Evolutionary conservation across 2,113 vertebrate species (phyloP).

Genomic region (Toxotes jaculatrix): DNA sequence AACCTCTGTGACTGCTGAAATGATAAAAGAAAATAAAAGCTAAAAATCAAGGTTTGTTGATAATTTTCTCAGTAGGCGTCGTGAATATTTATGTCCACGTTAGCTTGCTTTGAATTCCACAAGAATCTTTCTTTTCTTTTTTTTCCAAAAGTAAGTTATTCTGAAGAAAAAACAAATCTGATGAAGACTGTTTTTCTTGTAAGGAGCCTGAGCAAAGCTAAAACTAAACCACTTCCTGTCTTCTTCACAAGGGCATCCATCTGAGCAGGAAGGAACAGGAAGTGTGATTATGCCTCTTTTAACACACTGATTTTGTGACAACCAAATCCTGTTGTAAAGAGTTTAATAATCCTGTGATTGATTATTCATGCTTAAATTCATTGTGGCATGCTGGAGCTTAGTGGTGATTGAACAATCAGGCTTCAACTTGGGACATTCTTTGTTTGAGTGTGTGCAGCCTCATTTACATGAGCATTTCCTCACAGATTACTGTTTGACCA

Average conservation of each 20-base stretch:
- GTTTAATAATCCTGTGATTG: background rate
- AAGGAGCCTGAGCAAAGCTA: conserved; percentile 19
- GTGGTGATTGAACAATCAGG: background rate
- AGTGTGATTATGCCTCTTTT: conserved; percentile 34
- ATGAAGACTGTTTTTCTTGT: background rate
- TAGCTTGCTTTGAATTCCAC: background rate
- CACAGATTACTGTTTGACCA: conserved; percentile 44
- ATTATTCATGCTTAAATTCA: background rate
- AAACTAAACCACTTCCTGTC: conserved; percentile 76
- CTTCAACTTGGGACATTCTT: background rate
- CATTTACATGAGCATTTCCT: conserved; percentile 17
- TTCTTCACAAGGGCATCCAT: conserved; percentile 45
- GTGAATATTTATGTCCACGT: background rate
- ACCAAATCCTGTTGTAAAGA: background rate
- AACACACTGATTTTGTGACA: conserved; percentile 31
- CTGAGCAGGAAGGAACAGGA: conserved; percentile 62
- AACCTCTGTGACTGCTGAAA: background rate
- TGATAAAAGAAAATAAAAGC: background rate
- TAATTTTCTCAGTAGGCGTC: background rate
- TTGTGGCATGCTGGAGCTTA: background rate
- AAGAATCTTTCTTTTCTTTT: background rate
- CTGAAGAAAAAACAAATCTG: background rate
- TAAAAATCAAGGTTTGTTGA: background rate
- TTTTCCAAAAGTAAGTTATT: background rate
- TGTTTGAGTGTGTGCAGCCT: background rate